Base-by-base conservation (phyloP, 2,113 vertebrate species). In the Ictalurus punctatus region DNA sequence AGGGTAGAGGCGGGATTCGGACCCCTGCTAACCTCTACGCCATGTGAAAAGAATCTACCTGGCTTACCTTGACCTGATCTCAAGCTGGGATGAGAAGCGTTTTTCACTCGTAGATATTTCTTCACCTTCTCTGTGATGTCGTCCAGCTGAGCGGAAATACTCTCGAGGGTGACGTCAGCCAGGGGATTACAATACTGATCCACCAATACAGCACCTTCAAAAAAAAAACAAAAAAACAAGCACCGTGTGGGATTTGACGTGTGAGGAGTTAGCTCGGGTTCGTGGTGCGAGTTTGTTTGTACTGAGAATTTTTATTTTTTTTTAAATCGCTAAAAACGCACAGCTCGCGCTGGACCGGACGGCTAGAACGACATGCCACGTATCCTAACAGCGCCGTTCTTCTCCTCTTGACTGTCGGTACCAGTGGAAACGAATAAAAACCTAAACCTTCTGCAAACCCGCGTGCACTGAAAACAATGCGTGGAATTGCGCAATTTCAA, bases 131-230 rank as follows among this genome's bases (percentile, higher is more conserved):
- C 97, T 0, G 94, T 89, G 9, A 99, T 97, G 87, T 97, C 96
- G 4, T 97, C 95, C 59, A 99, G 94, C 93, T 99, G 97, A 0
- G 95, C 93, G 65, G 97, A 97, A 88, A 98, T 96, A 14, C 96
- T 93, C 56, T 94, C 95, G 61, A 98, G 93, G 81, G 96, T 97
- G 91, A 99, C 94, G 52, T 98, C 98, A 3, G 97, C 96, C 87
- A 99, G 94, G 0, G 98, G 98, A 90, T 99, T 99, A 93, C 98
- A 99, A 90, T 99, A 99, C 5, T 97, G 98, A 93, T 99, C 98
- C 59, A 99, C 97, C 61, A 99, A 94, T 13, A 99, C 96, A 0
- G 98, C 98, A 74, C 98, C 98, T 99, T 52, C 14, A 23, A 19
- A 7, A 48, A 54, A 25, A 80, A 4, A 23, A 13, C 23, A 27